Conservation (phyloP, 2,888 invertebrate species). For the Nemurella pictetii region DNA sequence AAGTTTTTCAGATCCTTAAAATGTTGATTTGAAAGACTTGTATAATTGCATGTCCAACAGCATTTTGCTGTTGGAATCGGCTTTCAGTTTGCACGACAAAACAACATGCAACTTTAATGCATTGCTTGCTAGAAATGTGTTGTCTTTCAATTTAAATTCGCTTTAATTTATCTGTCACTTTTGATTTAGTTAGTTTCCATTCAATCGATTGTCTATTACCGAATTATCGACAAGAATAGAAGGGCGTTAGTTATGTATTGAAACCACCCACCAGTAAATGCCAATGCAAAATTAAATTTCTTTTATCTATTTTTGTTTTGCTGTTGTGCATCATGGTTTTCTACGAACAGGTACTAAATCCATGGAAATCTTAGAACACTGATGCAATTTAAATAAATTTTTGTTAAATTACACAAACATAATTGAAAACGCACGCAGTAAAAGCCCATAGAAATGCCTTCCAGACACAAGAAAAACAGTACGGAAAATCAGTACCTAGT, state of each 20-base stretch:
- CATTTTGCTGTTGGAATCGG: not conserved
- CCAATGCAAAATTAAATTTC: not conserved
- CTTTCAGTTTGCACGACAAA: not conserved
- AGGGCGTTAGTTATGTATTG: not conserved
- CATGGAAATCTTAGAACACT: too few species aligned
- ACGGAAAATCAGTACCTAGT: too few species aligned
- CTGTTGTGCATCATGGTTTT: not conserved
- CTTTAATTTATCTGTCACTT: not conserved
- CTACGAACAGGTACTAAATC: not conserved
- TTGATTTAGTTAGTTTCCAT: slow-evolving; percentile 6
- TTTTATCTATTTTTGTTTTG: not conserved
- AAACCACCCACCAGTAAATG: not conserved
- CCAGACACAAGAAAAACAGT: too few species aligned
- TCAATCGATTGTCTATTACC: not conserved
- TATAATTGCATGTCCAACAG: not conserved
- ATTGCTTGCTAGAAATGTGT: not conserved
- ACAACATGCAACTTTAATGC: not conserved
- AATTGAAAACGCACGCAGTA: too few species aligned
- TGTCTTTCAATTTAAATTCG: not conserved
- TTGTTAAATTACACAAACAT: too few species aligned
- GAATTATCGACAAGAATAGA: not conserved
- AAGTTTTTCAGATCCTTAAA: not conserved
- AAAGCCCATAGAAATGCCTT: too few species aligned
- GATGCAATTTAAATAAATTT: too few species aligned
- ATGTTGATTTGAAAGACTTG: not conserved